Evolutionary conservation across 1,140 invertebrate species (phyloP).

Genomic region (Notospermus geniculatus): DNA sequence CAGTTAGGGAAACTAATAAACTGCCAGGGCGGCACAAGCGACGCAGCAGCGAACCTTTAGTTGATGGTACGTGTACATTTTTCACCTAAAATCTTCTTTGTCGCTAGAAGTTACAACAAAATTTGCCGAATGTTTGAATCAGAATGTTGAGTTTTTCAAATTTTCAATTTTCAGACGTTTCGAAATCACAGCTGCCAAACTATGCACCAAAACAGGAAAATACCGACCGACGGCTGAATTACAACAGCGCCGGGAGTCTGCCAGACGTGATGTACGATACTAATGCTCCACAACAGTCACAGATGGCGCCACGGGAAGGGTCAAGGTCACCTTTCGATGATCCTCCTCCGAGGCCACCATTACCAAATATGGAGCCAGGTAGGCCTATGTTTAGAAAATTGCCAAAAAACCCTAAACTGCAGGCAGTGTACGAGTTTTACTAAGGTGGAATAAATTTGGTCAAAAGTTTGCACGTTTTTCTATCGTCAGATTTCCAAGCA

Average conservation of each 20-base stretch:
- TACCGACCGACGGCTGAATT: neutral
- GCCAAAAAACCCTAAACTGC: too few species aligned
- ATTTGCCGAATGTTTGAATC: too few species aligned
- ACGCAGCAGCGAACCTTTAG: constrained; percentile 26
- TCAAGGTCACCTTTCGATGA: constrained; percentile 41
- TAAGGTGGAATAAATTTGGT: too few species aligned
- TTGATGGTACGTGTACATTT: constrained; percentile 31
- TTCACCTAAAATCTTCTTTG: too few species aligned
- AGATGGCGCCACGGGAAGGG: constrained; percentile 32
- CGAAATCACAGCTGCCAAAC: constrained; percentile 7
- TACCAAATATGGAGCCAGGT: constrained; percentile 60
- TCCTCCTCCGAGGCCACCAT: constrained; percentile 78
- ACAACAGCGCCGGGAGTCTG: neutral
- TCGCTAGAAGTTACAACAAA: too few species aligned
- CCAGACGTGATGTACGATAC: constrained; percentile 55
- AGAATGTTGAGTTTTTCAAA: too few species aligned
- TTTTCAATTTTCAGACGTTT: neutral
- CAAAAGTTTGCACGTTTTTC: too few species aligned
- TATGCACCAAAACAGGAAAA: constrained; percentile 17
- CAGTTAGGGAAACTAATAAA: constrained; percentile 26
- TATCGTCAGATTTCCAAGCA: too few species aligned
- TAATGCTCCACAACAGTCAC: too few species aligned
- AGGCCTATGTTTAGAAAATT: too few species aligned
- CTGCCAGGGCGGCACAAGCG: constrained; percentile 20
- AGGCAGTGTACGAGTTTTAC: too few species aligned